phyloP scores from a whole-genome alignment of 1,140 invertebrate genomes.

The roundworm (Caenorhabditis elegans) region WBcel235 BX284606.5:4244501-4245000 shows the following conservation, averaged over 20 bases:
- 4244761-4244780: background rate
- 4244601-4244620: no score
- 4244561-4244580: no score
- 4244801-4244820: constrained; percentile 7
- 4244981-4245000: constrained; percentile 23
- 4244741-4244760: constrained; percentile 15
- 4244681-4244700: background rate
- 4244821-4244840: background rate
- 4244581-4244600: no score
- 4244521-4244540: no score
- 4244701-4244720: background rate
- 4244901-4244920: no score
- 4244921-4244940: no score
- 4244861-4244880: background rate
- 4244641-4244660: background rate
- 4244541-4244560: no score
- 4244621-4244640: background rate
- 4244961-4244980: background rate
- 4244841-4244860: background rate
- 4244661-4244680: background rate
- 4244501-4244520: no score
- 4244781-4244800: background rate
- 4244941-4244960: background rate
- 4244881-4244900: no score
- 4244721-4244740: constrained; percentile 22